A percentile compares a stretch with the other conserved stretches of the same genome.
phyloP scores from a whole-genome alignment of 2,888 invertebrate species.

The Calliscelio sp. region DNA sequence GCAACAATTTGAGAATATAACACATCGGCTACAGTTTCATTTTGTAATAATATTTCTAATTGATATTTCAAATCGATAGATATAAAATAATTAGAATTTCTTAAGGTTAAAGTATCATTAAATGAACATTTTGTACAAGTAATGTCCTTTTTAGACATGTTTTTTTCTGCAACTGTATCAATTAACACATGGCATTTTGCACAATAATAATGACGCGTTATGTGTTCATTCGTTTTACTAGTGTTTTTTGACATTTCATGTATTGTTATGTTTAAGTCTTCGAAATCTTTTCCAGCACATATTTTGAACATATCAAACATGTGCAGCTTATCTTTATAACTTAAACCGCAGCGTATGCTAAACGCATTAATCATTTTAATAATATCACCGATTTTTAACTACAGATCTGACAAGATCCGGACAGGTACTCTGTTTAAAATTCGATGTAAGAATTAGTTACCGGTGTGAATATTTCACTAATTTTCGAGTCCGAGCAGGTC shows the following conservation, averaged over 20 bases:
- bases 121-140: not conserved
- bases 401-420: too few species aligned
- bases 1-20: not conserved
- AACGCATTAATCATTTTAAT: not conserved
- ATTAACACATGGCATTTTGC: not conserved
- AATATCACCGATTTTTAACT: not conserved
- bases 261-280: not conserved
- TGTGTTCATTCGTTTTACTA: not conserved
- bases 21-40: not conserved
- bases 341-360: not conserved
- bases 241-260: not conserved
- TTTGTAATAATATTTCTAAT: not conserved
- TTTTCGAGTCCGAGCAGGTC: too few species aligned
- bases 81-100: not conserved
- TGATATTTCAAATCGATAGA: constrained; percentile 7
- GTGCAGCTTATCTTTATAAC: not conserved
- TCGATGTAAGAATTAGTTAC: too few species aligned
- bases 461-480: too few species aligned
- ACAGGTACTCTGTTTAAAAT: too few species aligned
- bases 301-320: constrained; percentile 12
- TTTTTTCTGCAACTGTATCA: not conserved
- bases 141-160: not conserved
- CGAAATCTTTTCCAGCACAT: not conserved
- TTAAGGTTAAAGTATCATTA: not conserved
- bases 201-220: not conserved